These are phyloP conservation scores for Phoebastria nigripes DNA, from an alignment of 2,797 vertebrate species.

Conservation along the genomic window DNA sequence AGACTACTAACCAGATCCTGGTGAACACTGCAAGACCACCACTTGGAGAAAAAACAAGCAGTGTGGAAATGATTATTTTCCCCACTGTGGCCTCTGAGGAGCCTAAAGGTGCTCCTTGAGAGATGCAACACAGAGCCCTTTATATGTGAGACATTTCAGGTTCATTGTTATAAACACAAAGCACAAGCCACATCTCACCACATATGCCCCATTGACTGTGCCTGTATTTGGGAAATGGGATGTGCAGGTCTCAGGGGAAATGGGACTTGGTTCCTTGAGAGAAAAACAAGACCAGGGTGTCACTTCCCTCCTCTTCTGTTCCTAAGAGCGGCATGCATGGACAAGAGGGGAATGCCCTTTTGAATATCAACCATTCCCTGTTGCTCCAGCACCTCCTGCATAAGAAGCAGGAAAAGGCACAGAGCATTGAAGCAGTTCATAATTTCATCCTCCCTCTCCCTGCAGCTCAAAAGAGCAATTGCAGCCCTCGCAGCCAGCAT, in stretches of 20 bases:
- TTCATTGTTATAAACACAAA: neutral
- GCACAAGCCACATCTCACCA: neutral
- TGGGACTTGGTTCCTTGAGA: neutral
- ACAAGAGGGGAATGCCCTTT: neutral
- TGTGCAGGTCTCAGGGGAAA: neutral
- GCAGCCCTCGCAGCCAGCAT: rapidly evolving
- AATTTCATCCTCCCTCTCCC: neutral
- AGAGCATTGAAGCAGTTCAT: neutral
- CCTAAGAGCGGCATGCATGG: neutral
- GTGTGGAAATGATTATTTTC: neutral
- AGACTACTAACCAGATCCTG: neutral
- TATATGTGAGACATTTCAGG: neutral
- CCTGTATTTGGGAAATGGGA: neutral
- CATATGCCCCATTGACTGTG: neutral
- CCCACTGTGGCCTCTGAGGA: neutral
- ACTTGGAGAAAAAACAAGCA: neutral
- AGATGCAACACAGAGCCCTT: neutral
- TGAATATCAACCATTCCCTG: neutral
- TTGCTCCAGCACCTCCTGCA: neutral
- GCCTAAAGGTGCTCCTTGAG: neutral
- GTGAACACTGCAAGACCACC: neutral
- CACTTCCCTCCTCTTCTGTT: neutral
- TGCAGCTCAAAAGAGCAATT: neutral
- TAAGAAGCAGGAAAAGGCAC: neutral
- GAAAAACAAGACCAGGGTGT: neutral